Evolutionary conservation across 2,888 invertebrate species (phyloP), one percentile per base, ranked within the genome.

Genomic region (Lasiommata megera): DNA sequence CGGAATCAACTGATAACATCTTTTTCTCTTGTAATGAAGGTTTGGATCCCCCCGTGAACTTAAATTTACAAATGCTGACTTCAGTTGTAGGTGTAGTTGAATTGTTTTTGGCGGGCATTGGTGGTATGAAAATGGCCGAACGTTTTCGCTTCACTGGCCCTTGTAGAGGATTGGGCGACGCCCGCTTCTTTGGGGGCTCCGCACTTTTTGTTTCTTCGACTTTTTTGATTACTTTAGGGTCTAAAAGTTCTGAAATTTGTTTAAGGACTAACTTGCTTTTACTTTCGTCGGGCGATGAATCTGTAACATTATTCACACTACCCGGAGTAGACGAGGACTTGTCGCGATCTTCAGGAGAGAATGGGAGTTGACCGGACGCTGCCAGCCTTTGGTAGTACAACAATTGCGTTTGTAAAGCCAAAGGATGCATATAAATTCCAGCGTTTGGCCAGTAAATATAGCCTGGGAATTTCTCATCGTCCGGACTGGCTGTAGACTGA

Each of bases 41-140:
- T 66, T 96, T 96, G 0, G 96, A 96, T 0, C 97, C 97, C 0
- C 97, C 97, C 0, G 97, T 97, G 77, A 97, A 97, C 78, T 97
- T 97, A 76, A 97, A 97, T 80, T 97, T 97, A 79, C 97, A 97
- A 73, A 97, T 97, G 79, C 96, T 96, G 40, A 96, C 97, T 81
- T 96, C 96, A 0, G 96, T 95, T 0, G 96, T 94, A 0, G 96
- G 96, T 68, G 95, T 95, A 2, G 94, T 92, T 6, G 94, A 92
- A 68, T 93, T 95, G 61, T 84, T 93, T 70, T 95, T 95, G 3
- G 94, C 89, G 0, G 95, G 95, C 79, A 96, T 94, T 0, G 96
- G 96, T 0, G 96, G 96, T 65, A 96, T 96, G 72, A 96, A 96
- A 65, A 96, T 96, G 0, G 96, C 96, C 0, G 96, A 95, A 0